Evolutionary conservation across 2,113 vertebrate species (phyloP).

Genomic region (Dipodomys merriami): DNA sequence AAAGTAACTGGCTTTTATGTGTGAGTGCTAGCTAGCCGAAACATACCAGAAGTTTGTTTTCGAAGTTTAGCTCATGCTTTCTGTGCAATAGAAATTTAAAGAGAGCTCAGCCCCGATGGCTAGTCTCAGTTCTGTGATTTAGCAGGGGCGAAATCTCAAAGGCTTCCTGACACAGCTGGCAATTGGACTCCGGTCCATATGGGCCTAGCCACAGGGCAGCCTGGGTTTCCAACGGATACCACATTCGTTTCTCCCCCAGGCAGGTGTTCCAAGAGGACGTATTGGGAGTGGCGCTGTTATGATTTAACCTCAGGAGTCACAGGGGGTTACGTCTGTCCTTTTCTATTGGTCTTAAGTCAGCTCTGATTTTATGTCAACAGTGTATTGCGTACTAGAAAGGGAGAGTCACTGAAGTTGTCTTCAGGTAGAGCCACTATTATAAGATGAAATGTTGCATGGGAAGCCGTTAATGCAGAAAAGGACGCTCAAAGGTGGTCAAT

Average conservation of each 20-base stretch:
- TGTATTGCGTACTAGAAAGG: neutral
- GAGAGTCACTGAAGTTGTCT: rapidly evolving
- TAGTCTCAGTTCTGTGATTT: neutral
- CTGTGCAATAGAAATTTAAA: neutral
- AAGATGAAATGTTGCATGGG: neutral
- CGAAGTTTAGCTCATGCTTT: neutral
- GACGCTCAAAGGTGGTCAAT: neutral
- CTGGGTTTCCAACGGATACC: neutral
- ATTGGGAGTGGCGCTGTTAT: neutral
- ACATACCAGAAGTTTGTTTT: neutral
- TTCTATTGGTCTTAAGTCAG: neutral
- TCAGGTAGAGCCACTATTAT: neutral
- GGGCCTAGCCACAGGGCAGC: neutral
- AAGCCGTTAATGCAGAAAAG: neutral
- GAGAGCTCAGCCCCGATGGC: neutral
- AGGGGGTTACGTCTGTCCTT: neutral
- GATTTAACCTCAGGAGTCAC: neutral
- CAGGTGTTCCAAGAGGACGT: neutral
- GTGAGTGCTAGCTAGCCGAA: neutral
- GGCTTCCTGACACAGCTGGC: too few relatives aligned
- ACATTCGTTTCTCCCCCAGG: neutral
- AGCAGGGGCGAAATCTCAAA: neutral
- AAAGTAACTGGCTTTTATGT: neutral
- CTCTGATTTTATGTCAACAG: neutral
- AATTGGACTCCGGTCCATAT: too few relatives aligned